Conservation (phyloP, 2,888 invertebrate genomes). For the Dryomyza anilis region DNA sequence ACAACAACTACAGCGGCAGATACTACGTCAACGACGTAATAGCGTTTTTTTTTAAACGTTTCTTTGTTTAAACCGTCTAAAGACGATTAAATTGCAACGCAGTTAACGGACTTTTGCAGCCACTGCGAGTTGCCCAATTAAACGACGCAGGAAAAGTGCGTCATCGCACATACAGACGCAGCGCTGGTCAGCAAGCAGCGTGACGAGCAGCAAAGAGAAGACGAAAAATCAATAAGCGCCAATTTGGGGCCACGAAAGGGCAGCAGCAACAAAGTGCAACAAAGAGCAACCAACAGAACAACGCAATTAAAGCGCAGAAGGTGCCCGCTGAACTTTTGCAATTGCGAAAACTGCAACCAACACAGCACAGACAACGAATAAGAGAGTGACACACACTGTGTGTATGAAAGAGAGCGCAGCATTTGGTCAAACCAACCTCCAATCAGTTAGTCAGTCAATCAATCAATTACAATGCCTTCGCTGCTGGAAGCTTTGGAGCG, state of each 20-base stretch:
- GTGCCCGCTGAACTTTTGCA: not conserved
- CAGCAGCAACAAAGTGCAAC: not conserved
- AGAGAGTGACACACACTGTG: not conserved
- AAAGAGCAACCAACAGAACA: slow-evolving; percentile 10
- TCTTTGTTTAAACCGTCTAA: not conserved
- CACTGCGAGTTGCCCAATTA: slow-evolving; percentile 5
- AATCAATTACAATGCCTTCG: slow-evolving; percentile 73
- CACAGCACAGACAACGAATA: not conserved
- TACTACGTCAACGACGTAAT: not conserved
- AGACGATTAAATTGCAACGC: slow-evolving; percentile 1
- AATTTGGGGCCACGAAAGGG: not conserved
- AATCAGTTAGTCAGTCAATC: too few species aligned
- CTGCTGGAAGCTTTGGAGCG: slow-evolving; percentile 87
- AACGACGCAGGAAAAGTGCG: not conserved
- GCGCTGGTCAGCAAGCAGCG: slow-evolving; percentile 5
- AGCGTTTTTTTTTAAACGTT: slow-evolving; percentile 6
- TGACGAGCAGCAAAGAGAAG: slow-evolving; percentile 26
- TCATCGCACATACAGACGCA: not conserved
- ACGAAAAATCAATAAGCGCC: slow-evolving; percentile 24
- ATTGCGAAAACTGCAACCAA: not conserved
- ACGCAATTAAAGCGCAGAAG: slow-evolving; percentile 18
- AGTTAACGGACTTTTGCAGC: slow-evolving; percentile 10
- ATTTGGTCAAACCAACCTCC: not conserved
- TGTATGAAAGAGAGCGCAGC: not conserved
- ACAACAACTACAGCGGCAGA: not conserved